These are phyloP conservation scores for Peromyscus polionotus DNA, from an alignment of 2,113 vertebrate genomes.

Conservation along the genomic window DNA sequence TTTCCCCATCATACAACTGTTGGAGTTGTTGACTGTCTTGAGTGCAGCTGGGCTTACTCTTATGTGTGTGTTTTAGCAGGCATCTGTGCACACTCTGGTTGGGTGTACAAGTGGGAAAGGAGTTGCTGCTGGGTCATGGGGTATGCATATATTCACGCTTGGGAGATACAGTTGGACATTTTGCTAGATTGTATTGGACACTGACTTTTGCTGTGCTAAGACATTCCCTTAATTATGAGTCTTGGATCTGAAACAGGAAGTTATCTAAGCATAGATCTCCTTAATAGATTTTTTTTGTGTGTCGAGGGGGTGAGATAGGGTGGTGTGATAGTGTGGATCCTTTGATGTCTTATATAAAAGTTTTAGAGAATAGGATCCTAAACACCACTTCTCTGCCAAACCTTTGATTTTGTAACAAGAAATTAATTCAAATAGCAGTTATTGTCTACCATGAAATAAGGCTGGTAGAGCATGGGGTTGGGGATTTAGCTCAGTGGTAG, in stretches of 20 bases:
- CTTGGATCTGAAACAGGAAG: not conserved
- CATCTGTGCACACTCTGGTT: not conserved
- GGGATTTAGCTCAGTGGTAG: no score
- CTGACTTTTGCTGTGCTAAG: constrained; percentile 35
- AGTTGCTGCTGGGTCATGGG: not conserved
- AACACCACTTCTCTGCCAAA: constrained; percentile 13
- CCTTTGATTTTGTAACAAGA: constrained; percentile 56
- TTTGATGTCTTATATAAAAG: constrained; percentile 19
- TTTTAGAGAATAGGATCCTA: constrained; percentile 43
- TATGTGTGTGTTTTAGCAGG: not conserved
- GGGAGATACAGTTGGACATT: not conserved
- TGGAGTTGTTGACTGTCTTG: not conserved
- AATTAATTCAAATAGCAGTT: not conserved
- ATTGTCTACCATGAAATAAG: not conserved
- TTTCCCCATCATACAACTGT: not conserved
- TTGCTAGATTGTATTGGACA: not conserved
- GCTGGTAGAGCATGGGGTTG: not conserved
- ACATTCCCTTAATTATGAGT: constrained; percentile 21
- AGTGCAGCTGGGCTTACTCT: not conserved
- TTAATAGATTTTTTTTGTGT: not conserved
- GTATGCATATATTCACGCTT: not conserved
- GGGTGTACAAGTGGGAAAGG: not conserved
- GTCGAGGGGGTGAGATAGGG: not conserved
- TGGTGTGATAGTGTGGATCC: not conserved
- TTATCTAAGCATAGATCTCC: not conserved